Evolutionary conservation across 1,140 invertebrate species (phyloP), one percentile per base, ranked within the genome.

Genomic region (Drosophila ironensis): DNA sequence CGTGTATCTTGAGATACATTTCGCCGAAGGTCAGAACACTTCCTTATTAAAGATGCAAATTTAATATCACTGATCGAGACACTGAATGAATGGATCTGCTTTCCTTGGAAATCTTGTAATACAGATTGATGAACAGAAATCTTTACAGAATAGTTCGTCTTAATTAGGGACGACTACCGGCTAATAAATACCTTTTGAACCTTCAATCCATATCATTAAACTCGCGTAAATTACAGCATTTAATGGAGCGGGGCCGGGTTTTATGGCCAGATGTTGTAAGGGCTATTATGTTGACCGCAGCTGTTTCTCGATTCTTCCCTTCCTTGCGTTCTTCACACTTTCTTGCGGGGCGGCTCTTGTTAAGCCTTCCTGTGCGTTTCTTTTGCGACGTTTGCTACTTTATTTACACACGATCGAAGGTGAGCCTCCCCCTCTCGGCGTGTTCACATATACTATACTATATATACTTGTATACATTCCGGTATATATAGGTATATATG

Each of bases 361-460:
- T 64, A 64, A 64, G 60, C 60, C 60, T 64, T 74, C 71, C 71
- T 74, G 71, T 63, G 41, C 57, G 59, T 61, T 75, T 52, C 71
- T 69, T 68, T 73, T 44, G 59, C 70, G 50, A 69, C 72, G 63
- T 59, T 72, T 54, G 51, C 57, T 50, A 51, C 45, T 72, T 72
- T 72, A 72, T 72, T 72, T 72, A 72, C 69, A 72, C 56, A 57
- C 52, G 56, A 60, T 60, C 56, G 17, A 25, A 60, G 52, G 56
- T 60, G 56, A 27, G 12, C 56, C 56, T 57, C 52, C 52, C 37
- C 56, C 56, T 20, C 6, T 24, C 12, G 24, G 24, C 46, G 44
- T 19, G 6, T 28, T n/a, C 19, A 9, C 8, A 42, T 47, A 33
- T 38, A 11, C n/a, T n/a, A n/a, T n/a, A n/a, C n/a, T 24, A 22